A percentile compares a stretch with the other conserved stretches of the same genome.
phyloP scores from a whole-genome alignment of 2,113 vertebrate species.

The Prionailurus bengalensis region DNA sequence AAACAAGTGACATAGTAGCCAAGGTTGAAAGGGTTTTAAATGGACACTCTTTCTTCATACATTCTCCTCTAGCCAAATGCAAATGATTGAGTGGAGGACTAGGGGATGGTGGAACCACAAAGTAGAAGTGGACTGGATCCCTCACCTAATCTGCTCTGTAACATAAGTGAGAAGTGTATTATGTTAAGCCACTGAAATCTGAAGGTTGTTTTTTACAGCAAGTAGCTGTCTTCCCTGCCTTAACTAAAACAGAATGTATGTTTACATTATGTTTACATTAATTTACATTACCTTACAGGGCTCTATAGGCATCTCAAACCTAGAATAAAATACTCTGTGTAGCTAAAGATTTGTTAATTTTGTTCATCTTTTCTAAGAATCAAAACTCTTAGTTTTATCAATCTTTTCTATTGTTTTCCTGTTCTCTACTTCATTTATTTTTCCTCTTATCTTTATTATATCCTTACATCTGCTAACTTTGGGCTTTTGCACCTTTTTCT shows the following conservation, averaged over 20 bases:
- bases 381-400: not conserved
- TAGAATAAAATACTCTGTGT: not conserved
- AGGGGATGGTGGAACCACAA: not conserved
- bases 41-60: not conserved
- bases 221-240: not conserved
- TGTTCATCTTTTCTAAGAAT: not conserved
- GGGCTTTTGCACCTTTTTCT: not conserved
- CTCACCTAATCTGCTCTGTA: not conserved
- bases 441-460: not conserved
- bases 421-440: not conserved
- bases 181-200: not conserved
- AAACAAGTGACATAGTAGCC: not conserved
- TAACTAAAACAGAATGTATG: not conserved
- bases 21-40: not conserved
- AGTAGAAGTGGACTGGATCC: not conserved
- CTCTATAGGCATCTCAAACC: not conserved
- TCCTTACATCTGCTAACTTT: not conserved
- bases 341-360: not conserved
- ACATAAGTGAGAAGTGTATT: not conserved
- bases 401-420: slow-evolving; percentile 33
- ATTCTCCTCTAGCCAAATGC: not conserved
- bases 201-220: not conserved
- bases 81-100: not conserved
- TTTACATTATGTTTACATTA: not conserved
- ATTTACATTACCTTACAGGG: not conserved